Evolutionary conservation across 2,113 vertebrate species (phyloP).

Genomic region (Ageneiosus marmoratus): DNA sequence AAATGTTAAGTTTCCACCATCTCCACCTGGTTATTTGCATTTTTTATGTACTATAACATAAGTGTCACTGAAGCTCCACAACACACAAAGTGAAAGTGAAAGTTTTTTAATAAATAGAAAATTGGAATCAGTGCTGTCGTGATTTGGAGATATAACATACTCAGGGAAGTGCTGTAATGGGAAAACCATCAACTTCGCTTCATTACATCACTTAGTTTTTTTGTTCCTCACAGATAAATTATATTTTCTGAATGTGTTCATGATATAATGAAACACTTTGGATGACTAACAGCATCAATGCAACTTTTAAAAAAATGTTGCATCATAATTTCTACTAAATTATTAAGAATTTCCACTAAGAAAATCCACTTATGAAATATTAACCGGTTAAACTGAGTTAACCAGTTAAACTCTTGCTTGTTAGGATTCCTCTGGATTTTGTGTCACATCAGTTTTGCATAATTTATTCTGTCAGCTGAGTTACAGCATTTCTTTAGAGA

Average conservation of each 20-base stretch:
- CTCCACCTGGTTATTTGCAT: too few relatives aligned
- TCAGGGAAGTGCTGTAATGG: not conserved
- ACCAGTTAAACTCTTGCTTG: not conserved
- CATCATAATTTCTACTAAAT: not conserved
- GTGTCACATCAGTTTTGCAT: slow-evolving; percentile 1
- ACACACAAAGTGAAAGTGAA: not conserved
- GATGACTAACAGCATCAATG: not conserved
- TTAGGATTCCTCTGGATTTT: slow-evolving; percentile 2
- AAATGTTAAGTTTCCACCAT: too few relatives aligned
- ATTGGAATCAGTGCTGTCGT: not conserved
- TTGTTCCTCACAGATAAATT: not conserved
- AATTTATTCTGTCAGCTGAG: slow-evolving; percentile 14
- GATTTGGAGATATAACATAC: not conserved
- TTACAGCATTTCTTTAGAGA: not conserved
- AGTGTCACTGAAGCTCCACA: not conserved
- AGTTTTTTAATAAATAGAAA: not conserved
- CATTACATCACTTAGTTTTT: not conserved
- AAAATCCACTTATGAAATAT: not conserved
- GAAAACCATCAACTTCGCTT: not conserved
- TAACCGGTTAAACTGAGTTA: not conserved
- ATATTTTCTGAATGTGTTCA: not conserved
- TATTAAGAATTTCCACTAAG: not conserved
- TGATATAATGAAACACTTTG: not conserved
- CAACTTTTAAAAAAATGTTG: not conserved
- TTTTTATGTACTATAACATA: too few relatives aligned